Conservation (phyloP, 2,888 invertebrate species). For the Tyria jacobaeae region DNA sequence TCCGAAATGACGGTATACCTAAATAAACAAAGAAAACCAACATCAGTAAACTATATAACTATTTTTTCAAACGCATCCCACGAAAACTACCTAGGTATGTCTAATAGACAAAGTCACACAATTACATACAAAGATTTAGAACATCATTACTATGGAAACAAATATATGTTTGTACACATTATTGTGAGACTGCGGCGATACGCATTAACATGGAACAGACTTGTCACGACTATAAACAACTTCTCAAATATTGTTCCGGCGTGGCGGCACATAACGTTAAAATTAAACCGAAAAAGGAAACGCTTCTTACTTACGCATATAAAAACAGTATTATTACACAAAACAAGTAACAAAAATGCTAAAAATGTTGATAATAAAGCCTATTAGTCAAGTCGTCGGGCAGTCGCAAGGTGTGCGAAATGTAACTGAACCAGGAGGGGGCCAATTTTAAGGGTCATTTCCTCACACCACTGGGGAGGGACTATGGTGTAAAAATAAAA, state of each 20-base stretch:
- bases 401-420: constrained; percentile 77
- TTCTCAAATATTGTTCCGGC: neutral
- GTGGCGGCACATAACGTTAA: constrained; percentile 12
- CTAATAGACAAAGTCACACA: neutral
- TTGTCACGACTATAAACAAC: neutral
- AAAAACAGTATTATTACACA: constrained; percentile 57
- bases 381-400: constrained; percentile 74
- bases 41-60: too few species aligned
- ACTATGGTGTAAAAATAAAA: constrained; percentile 64
- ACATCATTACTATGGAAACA: neutral
- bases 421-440: constrained; percentile 69
- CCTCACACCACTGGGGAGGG: constrained; percentile 66
- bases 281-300: constrained; percentile 29
- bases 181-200: neutral
- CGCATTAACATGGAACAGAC: neutral
- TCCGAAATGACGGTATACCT: too few species aligned
- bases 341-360: constrained; percentile 72
- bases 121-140: neutral
- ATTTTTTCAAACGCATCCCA: too few species aligned
- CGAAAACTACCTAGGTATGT: too few species aligned
- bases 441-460: constrained; percentile 85
- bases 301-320: constrained; percentile 40
- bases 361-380: constrained; percentile 72
- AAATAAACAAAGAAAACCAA: too few species aligned
- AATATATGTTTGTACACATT: too few species aligned